phyloP scores from a whole-genome alignment of 2,113 vertebrate species.

The Catharus bicknelli region DNA sequence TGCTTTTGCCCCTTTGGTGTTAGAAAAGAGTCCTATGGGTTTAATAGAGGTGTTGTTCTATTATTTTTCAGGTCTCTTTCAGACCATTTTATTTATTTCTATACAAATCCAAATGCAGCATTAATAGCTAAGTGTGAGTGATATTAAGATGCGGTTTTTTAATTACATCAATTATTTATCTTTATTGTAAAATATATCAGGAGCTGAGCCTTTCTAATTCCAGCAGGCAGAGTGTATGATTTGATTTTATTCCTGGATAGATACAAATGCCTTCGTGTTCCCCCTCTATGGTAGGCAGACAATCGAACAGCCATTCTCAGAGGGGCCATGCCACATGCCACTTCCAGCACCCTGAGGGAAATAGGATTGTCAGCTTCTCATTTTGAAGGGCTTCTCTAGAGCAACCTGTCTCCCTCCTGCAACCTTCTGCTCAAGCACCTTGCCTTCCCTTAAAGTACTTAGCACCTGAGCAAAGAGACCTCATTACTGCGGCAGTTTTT shows the following conservation, averaged over 20 bases:
- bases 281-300: neutral
- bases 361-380: neutral
- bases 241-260: neutral
- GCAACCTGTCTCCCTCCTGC: neutral
- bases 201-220: neutral
- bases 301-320: fast-evolving
- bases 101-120: neutral
- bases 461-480: neutral
- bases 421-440: neutral
- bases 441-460: neutral
- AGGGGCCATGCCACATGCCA: fast-evolving
- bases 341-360: neutral
- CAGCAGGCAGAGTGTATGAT: neutral
- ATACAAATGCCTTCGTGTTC: fast-evolving
- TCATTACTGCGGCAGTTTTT: neutral
- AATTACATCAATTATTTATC: neutral
- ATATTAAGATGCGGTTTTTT: neutral
- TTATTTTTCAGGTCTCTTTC: neutral
- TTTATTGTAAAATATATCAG: neutral
- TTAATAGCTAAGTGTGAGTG: neutral
- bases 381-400: neutral
- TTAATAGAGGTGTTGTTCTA: neutral
- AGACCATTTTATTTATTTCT: neutral
- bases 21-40: neutral
- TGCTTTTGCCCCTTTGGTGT: neutral